A percentile compares a stretch with the other conserved stretches of the same genome.
phyloP scores from a whole-genome alignment of 2,797 vertebrate genomes.

The Nasua narica region DNA sequence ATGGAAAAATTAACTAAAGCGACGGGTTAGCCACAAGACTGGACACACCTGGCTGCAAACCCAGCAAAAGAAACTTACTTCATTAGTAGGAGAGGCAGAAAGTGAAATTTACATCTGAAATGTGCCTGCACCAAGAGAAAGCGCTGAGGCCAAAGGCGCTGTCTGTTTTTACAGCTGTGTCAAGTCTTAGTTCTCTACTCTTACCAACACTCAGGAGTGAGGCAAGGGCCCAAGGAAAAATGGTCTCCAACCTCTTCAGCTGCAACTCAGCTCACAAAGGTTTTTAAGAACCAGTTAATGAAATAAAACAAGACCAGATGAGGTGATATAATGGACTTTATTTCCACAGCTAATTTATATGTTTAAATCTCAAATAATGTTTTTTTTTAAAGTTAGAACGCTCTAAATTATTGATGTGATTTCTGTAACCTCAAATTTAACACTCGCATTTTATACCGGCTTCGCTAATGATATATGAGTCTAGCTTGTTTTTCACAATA shows the following conservation, averaged over 20 bases:
- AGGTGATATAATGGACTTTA: slow-evolving; percentile 80
- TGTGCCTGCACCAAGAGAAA: slow-evolving; percentile 85
- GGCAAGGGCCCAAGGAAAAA: slow-evolving; percentile 85
- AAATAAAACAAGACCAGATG: slow-evolving; percentile 84
- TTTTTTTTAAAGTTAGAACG: slow-evolving; percentile 70
- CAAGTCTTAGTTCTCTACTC: slow-evolving; percentile 85
- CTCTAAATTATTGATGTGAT: slow-evolving; percentile 75
- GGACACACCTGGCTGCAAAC: slow-evolving; percentile 87
- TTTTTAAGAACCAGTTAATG: slow-evolving; percentile 85
- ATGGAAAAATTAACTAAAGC: slow-evolving; percentile 88
- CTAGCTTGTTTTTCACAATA: slow-evolving; percentile 56
- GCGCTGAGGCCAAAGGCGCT: slow-evolving; percentile 84
- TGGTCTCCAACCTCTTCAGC: slow-evolving; percentile 84
- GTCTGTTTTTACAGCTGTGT: slow-evolving; percentile 91
- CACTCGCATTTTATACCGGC: slow-evolving; percentile 67
- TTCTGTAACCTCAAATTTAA: slow-evolving; percentile 76
- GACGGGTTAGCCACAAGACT: slow-evolving; percentile 84
- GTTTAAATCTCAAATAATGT: slow-evolving; percentile 74
- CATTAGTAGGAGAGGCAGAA: slow-evolving; percentile 84
- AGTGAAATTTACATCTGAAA: slow-evolving; percentile 88
- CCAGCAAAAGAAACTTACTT: slow-evolving; percentile 86
- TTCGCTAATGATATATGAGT: slow-evolving; percentile 50
- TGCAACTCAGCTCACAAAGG: slow-evolving; percentile 84
- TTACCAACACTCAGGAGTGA: slow-evolving; percentile 85
- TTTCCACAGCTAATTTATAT: slow-evolving; percentile 81